These are phyloP conservation scores for Enteromius viviparus DNA, from an alignment of 2,797 vertebrate species.

Conservation along the genomic window DNA sequence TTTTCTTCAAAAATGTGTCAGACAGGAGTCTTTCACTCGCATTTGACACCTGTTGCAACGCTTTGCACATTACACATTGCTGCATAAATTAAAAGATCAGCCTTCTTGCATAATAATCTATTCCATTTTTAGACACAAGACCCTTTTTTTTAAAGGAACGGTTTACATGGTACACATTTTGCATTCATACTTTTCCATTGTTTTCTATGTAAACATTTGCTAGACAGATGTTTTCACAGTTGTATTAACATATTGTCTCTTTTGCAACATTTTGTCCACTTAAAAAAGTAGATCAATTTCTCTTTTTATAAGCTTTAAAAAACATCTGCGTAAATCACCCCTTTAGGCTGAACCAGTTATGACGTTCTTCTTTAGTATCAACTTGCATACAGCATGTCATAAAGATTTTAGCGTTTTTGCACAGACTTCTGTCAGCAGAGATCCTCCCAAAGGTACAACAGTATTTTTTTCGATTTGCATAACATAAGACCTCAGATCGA, in stretches of 20 bases:
- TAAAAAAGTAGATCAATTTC: neutral
- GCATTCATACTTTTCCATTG: neutral
- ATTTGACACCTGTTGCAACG: neutral
- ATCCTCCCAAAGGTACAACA: constrained; percentile 6
- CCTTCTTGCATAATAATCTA: neutral
- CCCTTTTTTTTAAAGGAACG: neutral
- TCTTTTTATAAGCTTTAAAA: neutral
- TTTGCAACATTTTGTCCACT: neutral
- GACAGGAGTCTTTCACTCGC: neutral
- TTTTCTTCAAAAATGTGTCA: neutral
- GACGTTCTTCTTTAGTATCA: neutral
- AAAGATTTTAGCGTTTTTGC: neutral
- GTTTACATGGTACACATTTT: neutral
- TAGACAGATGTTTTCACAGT: neutral
- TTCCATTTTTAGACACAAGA: neutral
- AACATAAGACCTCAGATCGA: neutral
- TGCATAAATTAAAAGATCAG: neutral
- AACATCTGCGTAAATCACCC: neutral
- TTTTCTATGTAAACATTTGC: neutral
- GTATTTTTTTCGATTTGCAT: neutral
- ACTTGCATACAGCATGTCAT: neutral
- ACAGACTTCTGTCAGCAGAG: neutral
- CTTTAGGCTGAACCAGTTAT: neutral
- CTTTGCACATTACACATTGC: neutral
- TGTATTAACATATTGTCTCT: neutral